Conservation (phyloP, 2,113 vertebrate species). For the Caretta caretta region DNA sequence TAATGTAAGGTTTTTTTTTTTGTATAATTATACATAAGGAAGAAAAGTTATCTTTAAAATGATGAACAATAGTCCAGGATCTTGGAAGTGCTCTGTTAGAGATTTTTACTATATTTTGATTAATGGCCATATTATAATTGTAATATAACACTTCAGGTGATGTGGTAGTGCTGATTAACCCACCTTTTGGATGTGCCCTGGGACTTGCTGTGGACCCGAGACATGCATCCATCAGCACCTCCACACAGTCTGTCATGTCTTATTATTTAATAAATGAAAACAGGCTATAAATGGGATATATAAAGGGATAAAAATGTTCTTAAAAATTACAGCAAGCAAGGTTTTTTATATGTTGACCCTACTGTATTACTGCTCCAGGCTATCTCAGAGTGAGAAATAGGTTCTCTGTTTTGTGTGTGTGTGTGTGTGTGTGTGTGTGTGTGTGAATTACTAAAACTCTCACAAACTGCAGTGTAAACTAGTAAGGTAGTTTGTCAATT, state of each 20-base stretch:
- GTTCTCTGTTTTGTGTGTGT: constrained; percentile 48
- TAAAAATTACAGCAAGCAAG: not conserved
- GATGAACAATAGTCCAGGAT: not conserved
- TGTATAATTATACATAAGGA: not conserved
- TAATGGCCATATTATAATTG: rapidly evolving
- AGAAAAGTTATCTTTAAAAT: not conserved
- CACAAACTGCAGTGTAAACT: not conserved
- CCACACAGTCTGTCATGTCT: not conserved
- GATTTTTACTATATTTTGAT: not conserved
- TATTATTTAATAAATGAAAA: not conserved
- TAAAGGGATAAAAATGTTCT: not conserved
- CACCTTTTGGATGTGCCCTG: not conserved
- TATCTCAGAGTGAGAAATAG: constrained; percentile 40
- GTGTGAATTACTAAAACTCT: constrained; percentile 19
- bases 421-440: not conserved
- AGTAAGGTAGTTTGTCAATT: constrained; percentile 9
- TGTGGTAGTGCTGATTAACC: not conserved
- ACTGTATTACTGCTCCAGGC: constrained; percentile 32
- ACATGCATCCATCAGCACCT: not conserved
- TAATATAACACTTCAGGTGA: not conserved
- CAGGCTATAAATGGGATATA: not conserved
- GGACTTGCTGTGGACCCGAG: not conserved
- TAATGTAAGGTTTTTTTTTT: not conserved
- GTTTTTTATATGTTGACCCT: not conserved
- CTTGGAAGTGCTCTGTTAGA: not conserved